These are phyloP conservation scores for Eurytoma californica DNA, from an alignment of 2,888 invertebrate genomes.

Conservation along the genomic window DNA sequence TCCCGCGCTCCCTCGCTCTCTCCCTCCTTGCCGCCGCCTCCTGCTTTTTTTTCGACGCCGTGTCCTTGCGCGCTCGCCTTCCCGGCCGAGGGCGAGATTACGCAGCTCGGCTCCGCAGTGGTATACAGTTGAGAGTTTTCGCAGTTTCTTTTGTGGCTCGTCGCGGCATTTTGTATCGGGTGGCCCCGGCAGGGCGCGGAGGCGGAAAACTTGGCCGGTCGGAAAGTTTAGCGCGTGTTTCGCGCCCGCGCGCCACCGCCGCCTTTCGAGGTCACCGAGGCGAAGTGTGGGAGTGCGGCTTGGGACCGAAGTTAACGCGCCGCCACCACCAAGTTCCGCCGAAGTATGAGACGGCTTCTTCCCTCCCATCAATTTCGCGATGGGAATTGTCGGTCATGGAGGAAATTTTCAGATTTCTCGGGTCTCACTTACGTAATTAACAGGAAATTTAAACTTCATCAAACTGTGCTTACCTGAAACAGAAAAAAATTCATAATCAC, in stretches of 20 bases:
- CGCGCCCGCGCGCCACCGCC: background rate
- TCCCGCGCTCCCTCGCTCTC: background rate
- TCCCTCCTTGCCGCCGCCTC: constrained; percentile 3
- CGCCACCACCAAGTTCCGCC: too few relatives aligned
- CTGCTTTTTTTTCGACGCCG: background rate
- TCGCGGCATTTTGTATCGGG: background rate
- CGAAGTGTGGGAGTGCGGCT: background rate
- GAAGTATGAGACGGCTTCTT: background rate
- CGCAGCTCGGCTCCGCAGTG: background rate
- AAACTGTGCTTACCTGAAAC: too few relatives aligned
- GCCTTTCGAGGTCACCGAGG: constrained; percentile 37
- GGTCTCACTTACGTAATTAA: too few relatives aligned
- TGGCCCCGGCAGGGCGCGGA: background rate
- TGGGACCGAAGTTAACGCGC: too few relatives aligned
- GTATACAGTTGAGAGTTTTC: background rate
- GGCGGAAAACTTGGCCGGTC: background rate
- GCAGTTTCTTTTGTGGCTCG: background rate
- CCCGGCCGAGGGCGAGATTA: too few relatives aligned
- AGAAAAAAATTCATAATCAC: too few relatives aligned
- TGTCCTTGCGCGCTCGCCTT: background rate
- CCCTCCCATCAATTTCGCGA: background rate
- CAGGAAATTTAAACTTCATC: too few relatives aligned
- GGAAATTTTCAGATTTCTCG: too few relatives aligned
- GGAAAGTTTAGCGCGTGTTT: constrained; percentile 1
- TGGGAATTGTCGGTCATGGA: too few relatives aligned